Percentiles rank a stretch among this genome's conserved stretches.
phyloP scores from a whole-genome alignment of 1,140 invertebrate species.

The Lysiphlebus fabarum region DNA sequence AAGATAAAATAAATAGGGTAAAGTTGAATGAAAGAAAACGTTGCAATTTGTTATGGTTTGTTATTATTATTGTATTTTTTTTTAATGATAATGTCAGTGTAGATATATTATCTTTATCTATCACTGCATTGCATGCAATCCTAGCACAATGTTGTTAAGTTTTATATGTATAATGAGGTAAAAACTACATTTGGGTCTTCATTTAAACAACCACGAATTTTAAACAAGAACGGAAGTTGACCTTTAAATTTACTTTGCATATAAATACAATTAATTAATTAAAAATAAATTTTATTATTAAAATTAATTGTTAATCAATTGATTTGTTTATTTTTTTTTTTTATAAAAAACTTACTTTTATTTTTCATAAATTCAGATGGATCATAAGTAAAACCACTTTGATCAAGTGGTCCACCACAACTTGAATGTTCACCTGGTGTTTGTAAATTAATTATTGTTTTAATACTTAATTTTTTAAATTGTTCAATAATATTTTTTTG shows the following conservation, averaged over 20 bases:
- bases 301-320: neutral
- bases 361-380: constrained; percentile 80
- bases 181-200: constrained; percentile 11
- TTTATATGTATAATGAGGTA: neutral
- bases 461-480: constrained; percentile 75
- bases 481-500: constrained; percentile 75
- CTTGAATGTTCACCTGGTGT: constrained; percentile 78
- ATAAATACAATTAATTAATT: constrained; percentile 1
- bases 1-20: constrained; percentile 24
- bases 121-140: constrained; percentile 48
- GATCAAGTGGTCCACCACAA: constrained; percentile 72
- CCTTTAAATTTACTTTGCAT: constrained; percentile 9
- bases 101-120: constrained; percentile 17
- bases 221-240: constrained; percentile 12
- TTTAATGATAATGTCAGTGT: no score
- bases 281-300: neutral
- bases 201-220: constrained; percentile 14
- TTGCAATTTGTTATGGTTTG: no score
- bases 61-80: no score
- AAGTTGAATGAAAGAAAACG: neutral
- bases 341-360: constrained; percentile 62
- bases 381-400: constrained; percentile 74
- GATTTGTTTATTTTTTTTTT: neutral
- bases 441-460: constrained; percentile 82
- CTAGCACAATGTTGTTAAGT: constrained; percentile 14